Conservation (phyloP, 2,797 vertebrate genomes). For the Scolopax rusticola region DNA sequence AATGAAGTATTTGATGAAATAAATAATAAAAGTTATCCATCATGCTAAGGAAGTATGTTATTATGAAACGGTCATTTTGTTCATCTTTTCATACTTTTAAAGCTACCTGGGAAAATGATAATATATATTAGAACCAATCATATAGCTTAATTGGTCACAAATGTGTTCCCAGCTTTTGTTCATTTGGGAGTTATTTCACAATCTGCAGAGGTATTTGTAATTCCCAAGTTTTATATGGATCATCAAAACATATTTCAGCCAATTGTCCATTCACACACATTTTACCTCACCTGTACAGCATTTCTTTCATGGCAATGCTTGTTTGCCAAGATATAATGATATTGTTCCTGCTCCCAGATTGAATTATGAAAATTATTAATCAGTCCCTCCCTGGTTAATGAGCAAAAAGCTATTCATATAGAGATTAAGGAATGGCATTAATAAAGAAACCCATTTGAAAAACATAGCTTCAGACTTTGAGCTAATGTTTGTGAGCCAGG, state of each 20-base stretch:
- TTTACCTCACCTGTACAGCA: background rate
- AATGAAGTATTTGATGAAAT: background rate
- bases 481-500: background rate
- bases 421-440: background rate
- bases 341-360: background rate
- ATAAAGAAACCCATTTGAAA: background rate
- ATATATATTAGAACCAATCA: background rate
- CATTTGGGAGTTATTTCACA: background rate
- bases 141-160: background rate
- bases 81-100: slow-evolving; percentile 31
- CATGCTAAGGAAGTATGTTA: background rate
- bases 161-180: background rate
- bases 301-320: background rate
- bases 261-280: background rate
- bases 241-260: background rate
- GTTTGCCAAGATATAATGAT: background rate
- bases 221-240: background rate
- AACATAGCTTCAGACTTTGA: background rate
- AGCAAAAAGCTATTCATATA: background rate
- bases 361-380: slow-evolving; percentile 18
- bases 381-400: background rate
- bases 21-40: slow-evolving; percentile 7
- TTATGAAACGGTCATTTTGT: slow-evolving; percentile 2
- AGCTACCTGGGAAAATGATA: slow-evolving; percentile 4
- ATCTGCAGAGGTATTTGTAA: background rate